Conservation (phyloP, 2,888 invertebrate genomes). For the Neoitamus cyanurus region DNA sequence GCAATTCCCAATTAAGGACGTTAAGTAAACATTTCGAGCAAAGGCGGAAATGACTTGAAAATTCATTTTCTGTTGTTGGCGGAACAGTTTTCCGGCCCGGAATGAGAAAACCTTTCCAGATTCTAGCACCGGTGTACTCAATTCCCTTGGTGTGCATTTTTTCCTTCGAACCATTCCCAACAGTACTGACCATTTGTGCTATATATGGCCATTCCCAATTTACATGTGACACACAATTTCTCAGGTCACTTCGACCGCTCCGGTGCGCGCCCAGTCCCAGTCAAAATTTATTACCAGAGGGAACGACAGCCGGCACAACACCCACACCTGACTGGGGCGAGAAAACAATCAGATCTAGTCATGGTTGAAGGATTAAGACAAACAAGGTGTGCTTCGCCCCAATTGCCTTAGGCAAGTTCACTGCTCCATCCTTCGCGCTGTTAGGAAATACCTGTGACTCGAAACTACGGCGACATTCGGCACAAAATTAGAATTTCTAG, state of each 20-base stretch:
- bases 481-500: constrained; percentile 32
- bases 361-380: constrained; percentile 31
- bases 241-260: background rate
- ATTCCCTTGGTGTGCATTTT: background rate
- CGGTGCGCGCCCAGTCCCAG: background rate
- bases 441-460: background rate
- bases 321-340: background rate
- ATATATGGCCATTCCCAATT: background rate
- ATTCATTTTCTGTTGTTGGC: background rate
- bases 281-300: constrained; percentile 4
- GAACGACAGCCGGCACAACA: background rate
- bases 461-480: constrained; percentile 17
- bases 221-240: constrained; percentile 4
- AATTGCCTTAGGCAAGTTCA: background rate
- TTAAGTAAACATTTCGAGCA: background rate
- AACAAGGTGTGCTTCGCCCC: background rate
- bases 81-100: background rate
- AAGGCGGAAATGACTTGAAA: background rate
- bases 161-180: background rate
- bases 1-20: background rate
- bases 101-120: background rate
- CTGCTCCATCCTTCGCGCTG: background rate
- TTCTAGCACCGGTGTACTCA: background rate
- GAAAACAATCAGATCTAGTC: constrained; percentile 42
- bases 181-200: background rate